These are phyloP conservation scores for Anagyrus pseudococci DNA, from an alignment of 2,888 invertebrate genomes.

Conservation along the genomic window DNA sequence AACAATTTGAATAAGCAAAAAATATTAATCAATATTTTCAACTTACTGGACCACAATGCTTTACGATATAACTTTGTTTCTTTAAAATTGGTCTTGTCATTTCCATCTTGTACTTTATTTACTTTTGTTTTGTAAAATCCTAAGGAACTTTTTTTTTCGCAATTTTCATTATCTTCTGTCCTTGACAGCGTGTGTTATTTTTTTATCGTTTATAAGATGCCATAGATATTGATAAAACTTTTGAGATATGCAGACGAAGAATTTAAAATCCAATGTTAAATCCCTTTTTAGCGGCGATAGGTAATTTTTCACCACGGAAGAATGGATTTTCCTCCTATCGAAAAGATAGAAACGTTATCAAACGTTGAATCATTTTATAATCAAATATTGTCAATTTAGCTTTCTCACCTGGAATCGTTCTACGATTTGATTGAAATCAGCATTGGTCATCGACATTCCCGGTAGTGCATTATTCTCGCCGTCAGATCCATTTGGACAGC, in stretches of 20 bases:
- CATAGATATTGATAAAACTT: slow-evolving; percentile 13
- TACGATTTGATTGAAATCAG: slow-evolving; percentile 75
- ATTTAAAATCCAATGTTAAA: slow-evolving; percentile 70
- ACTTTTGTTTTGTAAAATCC: slow-evolving; percentile 10
- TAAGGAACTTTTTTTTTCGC: slow-evolving; percentile 8
- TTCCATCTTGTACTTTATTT: slow-evolving; percentile 8
- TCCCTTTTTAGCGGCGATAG: slow-evolving; percentile 93
- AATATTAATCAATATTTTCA: slow-evolving; percentile 7
- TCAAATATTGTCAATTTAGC: background rate
- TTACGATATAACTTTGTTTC: slow-evolving; percentile 10
- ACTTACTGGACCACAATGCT: background rate
- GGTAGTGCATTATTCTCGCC: slow-evolving; percentile 51
- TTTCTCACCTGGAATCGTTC: slow-evolving; percentile 65
- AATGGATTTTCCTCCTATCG: slow-evolving; percentile 81
- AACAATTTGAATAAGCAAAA: slow-evolving; percentile 4
- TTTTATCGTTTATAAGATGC: slow-evolving; percentile 17
- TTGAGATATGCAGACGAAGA: slow-evolving; percentile 5
- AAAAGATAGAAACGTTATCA: background rate
- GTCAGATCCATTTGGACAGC: slow-evolving; percentile 74
- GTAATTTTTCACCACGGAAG: slow-evolving; percentile 83
- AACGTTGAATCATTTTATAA: too few relatives aligned
- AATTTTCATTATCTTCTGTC: slow-evolving; percentile 2
- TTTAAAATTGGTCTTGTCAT: slow-evolving; percentile 6
- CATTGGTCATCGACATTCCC: slow-evolving; percentile 60
- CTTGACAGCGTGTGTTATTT: slow-evolving; percentile 28